Percentiles rank a stretch among this genome's conserved stretches.
phyloP scores from a whole-genome alignment of 2,888 invertebrate genomes.

The Lasioglossum lativentre region DNA sequence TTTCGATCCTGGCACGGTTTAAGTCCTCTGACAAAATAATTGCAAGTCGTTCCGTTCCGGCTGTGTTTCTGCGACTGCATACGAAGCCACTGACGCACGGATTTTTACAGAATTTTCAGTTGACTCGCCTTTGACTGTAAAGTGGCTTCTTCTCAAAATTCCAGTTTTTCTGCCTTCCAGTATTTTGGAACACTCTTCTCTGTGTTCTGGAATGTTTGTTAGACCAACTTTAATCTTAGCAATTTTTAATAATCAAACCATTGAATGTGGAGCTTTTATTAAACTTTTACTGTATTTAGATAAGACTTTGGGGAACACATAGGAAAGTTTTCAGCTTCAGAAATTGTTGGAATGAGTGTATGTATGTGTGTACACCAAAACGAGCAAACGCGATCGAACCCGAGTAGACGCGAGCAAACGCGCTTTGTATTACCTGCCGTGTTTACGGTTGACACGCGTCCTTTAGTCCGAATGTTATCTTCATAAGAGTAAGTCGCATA shows the following conservation, averaged over 20 bases:
- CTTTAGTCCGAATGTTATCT: too few species aligned
- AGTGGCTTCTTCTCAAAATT: neutral
- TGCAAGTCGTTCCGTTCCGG: neutral
- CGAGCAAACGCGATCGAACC: too few species aligned
- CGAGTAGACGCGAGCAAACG: too few species aligned
- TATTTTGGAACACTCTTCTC: neutral
- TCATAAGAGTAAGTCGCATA: too few species aligned
- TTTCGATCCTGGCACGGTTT: neutral
- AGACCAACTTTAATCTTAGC: too few species aligned
- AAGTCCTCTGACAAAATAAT: neutral
- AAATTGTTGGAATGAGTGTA: too few species aligned
- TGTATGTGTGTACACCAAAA: too few species aligned
- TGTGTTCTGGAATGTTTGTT: too few species aligned
- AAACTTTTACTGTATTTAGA: neutral
- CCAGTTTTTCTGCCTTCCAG: neutral
- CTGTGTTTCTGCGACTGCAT: neutral
- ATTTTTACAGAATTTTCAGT: neutral
- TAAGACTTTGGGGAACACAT: neutral
- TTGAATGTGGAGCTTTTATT: neutral
- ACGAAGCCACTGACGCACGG: neutral
- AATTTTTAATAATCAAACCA: neutral
- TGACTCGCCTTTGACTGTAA: neutral
- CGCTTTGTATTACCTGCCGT: too few species aligned
- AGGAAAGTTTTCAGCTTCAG: neutral
- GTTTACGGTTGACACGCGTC: too few species aligned